Base-by-base conservation (phyloP, 2,888 invertebrate genomes). In the Andrena fulva region DNA sequence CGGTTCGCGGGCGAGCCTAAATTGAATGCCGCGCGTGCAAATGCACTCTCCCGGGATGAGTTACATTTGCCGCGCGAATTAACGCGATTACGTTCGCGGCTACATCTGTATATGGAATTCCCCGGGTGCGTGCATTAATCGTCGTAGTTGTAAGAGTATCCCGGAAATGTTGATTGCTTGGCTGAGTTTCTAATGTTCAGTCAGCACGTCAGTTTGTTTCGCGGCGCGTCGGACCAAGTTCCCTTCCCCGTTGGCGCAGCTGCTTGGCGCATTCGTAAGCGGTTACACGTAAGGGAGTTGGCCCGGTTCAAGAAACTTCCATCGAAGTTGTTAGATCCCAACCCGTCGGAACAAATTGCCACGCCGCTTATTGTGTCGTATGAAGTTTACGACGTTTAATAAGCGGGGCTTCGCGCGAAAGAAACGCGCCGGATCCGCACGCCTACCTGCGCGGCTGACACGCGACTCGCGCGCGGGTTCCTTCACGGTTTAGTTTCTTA, bases 101-200 rank as follows among this genome's bases (percentile, higher is more conserved):
- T 77, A 75, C 68, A 60, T 77, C 82, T 82, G 82, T 87, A 85
- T 42, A 80, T 62, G 80, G 82, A 86, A 85, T 86, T 86, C 75
- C 64, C 59, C 64, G 71, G 64, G 77, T 77, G 78, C 80, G 82
- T 77, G 83, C 71, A 82, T 86, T 88, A 85, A 88, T 88, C 85
- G 88, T 62, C 80, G 87, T 80, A 84, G 88, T 88, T 88, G 77
- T 77, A 80, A 77, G 86, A 87, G 83, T 84, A 88, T 88, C 82
- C 59, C 79, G 85, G 85, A 88, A 88, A 88, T 88, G 88, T 88
- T 88, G 89, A 88, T 88, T 89, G 84, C 87, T 88, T 56, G 74
- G 77, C 66, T 77, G 80, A 87, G 82, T 87, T 87, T 84, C 82
- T 84, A 85, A 88, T 77, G 85, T 85, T 87, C 80, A 82, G 85